Percentiles rank a stretch among this genome's conserved stretches.
Evolutionary conservation across 2,888 invertebrate genomes (phyloP).

Genomic region (Isoperla grammatica): DNA sequence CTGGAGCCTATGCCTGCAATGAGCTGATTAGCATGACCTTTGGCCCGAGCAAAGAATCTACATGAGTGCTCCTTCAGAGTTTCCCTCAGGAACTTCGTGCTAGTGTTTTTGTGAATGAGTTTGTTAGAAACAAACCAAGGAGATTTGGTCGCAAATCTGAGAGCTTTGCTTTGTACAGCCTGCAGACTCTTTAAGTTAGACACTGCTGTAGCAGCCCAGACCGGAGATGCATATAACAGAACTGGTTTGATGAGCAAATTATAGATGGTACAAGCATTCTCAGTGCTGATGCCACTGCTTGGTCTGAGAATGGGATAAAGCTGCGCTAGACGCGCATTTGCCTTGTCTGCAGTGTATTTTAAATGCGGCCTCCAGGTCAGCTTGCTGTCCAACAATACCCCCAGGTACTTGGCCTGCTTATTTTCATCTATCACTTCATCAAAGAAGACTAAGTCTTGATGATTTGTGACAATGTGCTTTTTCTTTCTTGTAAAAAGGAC

Average conservation of each 20-base stretch:
- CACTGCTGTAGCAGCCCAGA: no score
- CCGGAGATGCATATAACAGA: constrained; percentile 1
- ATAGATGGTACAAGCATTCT: background rate
- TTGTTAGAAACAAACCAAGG: no score
- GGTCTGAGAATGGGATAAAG: background rate
- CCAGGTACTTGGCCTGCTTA: background rate
- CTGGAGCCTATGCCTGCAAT: no score
- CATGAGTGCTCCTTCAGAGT: no score
- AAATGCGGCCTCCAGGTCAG: background rate
- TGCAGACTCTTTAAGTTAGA: no score
- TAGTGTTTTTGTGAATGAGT: no score
- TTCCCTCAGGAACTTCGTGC: no score
- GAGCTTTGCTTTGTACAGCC: no score
- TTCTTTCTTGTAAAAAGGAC: background rate
- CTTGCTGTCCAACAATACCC: background rate
- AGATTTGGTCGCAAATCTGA: no score
- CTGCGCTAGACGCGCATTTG: background rate
- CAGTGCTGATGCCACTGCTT: background rate
- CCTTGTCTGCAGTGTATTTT: background rate
- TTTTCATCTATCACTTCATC: background rate
- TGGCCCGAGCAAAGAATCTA: no score
- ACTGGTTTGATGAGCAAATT: background rate
- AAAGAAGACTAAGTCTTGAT: background rate
- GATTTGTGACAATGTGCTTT: background rate
- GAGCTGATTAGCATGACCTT: no score